Evolutionary conservation across 2,888 invertebrate genomes (phyloP).

Genomic region (Platypus cylindrus): DNA sequence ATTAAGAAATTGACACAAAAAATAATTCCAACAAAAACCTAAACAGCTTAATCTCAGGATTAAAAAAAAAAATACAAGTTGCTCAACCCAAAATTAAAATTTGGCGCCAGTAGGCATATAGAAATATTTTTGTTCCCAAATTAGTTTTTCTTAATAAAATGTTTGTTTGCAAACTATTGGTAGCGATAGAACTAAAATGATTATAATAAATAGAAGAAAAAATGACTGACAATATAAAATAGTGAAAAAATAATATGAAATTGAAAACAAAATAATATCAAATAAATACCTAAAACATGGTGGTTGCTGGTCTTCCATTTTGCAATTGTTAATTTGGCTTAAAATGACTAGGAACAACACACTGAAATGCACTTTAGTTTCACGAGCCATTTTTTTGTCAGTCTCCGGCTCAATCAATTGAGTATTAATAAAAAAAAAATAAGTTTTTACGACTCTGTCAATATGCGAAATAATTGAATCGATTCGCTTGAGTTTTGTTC

Average conservation of each 20-base stretch:
- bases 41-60: no score
- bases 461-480: neutral
- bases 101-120: no score
- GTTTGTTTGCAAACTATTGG: no score
- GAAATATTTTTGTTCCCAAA: no score
- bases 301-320: conserved; percentile 14
- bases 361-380: conserved; percentile 11
- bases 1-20: no score
- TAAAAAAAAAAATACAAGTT: no score
- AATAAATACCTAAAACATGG: conserved; percentile 18
- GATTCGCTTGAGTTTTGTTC: neutral
- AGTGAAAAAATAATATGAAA: neutral
- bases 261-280: conserved; percentile 4
- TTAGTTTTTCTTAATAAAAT: no score
- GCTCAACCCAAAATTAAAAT: no score
- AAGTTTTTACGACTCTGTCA: conserved; percentile 2
- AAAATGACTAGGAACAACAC: conserved; percentile 16
- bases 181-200: neutral
- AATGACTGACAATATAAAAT: neutral
- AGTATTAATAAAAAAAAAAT: conserved; percentile 3
- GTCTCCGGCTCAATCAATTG: conserved; percentile 7
- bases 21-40: no score
- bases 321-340: conserved; percentile 13
- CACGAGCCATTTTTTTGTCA: conserved; percentile 7
- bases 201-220: conserved; percentile 1